These are phyloP conservation scores for Idris sp. DNA, from an alignment of 1,140 invertebrate genomes.

Conservation along the genomic window DNA sequence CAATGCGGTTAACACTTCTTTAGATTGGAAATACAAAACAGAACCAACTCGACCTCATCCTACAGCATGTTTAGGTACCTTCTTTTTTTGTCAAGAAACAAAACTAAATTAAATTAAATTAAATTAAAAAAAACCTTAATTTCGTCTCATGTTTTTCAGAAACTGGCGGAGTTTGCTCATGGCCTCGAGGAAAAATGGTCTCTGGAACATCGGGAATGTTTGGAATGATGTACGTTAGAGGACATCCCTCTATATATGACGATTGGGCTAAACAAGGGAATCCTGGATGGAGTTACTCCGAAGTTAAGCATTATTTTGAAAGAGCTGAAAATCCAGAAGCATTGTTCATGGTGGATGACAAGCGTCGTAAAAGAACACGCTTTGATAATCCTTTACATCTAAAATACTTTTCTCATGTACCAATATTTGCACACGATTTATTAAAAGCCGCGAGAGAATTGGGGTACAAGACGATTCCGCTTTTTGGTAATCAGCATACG, in stretches of 20 bases:
- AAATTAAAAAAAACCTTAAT: not conserved
- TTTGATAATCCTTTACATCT: conserved; percentile 50
- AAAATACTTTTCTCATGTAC: conserved; percentile 77
- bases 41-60: conserved; percentile 79
- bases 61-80: conserved; percentile 73
- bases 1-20: conserved; percentile 78
- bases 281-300: conserved; percentile 90
- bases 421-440: conserved; percentile 80
- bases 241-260: conserved; percentile 86
- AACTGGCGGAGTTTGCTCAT: conserved; percentile 82
- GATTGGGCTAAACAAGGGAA: conserved; percentile 87
- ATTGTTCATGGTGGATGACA: too few species aligned
- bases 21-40: conserved; percentile 82
- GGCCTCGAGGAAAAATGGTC: conserved; percentile 87
- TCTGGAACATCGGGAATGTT: conserved; percentile 85
- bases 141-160: conserved; percentile 73
- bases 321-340: conserved; percentile 73
- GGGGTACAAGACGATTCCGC: conserved; percentile 83
- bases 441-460: conserved; percentile 84
- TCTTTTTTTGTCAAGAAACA: too few species aligned
- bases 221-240: conserved; percentile 88
- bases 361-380: conserved; percentile 61
- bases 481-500: conserved; percentile 81
- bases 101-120: too few species aligned
- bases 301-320: conserved; percentile 82